Percentiles rank a stretch among this genome's conserved stretches.
Conservation (phyloP, 2,113 vertebrate genomes). For the Meleagris gallopavo region DNA sequence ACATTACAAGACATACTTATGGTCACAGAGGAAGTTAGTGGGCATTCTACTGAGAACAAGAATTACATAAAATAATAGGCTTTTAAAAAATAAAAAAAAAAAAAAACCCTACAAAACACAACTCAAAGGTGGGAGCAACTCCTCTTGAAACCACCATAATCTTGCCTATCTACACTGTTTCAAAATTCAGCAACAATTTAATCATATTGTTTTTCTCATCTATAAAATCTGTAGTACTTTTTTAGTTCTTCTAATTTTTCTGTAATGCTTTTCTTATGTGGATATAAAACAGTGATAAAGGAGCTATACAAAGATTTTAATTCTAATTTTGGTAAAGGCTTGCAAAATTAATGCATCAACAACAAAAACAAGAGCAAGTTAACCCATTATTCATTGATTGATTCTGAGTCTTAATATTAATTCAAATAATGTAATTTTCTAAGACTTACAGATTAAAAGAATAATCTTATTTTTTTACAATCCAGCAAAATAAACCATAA, state of each 20-base stretch:
- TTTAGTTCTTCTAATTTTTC: neutral
- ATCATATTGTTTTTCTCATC: neutral
- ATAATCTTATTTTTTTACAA: neutral
- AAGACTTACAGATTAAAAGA: neutral
- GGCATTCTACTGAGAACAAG: too few species aligned
- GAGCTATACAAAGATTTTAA: neutral
- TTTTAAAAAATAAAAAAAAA: too few species aligned
- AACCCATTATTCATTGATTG: neutral
- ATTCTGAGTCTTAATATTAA: neutral
- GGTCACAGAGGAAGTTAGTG: too few species aligned
- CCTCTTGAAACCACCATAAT: neutral
- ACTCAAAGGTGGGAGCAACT: fast-evolving
- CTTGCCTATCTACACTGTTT: neutral
- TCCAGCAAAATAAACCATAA: neutral
- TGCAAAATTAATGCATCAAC: neutral
- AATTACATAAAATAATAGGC: too few species aligned
- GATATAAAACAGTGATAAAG: neutral
- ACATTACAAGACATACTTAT: too few species aligned
- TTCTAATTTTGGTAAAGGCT: neutral
- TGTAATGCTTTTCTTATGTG: neutral
- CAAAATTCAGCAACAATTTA: neutral
- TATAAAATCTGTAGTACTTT: neutral
- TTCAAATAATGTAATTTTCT: neutral
- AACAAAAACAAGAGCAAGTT: neutral
- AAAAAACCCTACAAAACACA: too few species aligned